Percentiles rank a stretch among this genome's conserved stretches.
These are phyloP conservation scores for Coelinius sp. DNA, from an alignment of 2,888 invertebrate genomes.

Conservation along the genomic window DNA sequence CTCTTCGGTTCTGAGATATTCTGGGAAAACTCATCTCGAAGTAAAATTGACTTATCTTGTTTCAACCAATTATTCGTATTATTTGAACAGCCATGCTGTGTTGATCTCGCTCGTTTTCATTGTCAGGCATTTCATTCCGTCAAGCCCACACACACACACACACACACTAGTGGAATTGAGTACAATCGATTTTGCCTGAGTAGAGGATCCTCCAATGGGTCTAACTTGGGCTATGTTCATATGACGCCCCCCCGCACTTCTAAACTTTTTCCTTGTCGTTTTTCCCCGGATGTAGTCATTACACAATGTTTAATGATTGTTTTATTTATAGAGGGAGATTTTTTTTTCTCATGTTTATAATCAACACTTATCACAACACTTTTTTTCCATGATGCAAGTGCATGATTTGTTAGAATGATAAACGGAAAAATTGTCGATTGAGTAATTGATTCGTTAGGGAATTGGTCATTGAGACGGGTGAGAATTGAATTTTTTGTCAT, in stretches of 20 bases:
- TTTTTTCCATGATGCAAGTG: neutral
- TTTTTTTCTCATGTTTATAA: neutral
- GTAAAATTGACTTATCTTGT: no score
- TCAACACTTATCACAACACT: neutral
- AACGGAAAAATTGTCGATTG: neutral
- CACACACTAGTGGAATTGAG: neutral
- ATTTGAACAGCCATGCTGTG: neutral
- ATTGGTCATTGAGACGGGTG: neutral
- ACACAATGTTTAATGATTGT: neutral
- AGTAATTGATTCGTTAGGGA: neutral
- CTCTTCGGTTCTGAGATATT: no score
- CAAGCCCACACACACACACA: conserved; percentile 25
- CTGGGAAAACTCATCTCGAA: no score
- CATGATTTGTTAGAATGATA: neutral
- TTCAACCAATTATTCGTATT: neutral
- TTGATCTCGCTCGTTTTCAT: conserved; percentile 23
- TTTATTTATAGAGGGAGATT: neutral
- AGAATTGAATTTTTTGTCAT: neutral
- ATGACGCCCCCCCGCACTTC: neutral
- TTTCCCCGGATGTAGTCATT: conserved; percentile 3
- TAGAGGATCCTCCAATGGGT: neutral
- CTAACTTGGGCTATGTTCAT: neutral
- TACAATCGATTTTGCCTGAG: neutral
- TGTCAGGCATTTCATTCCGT: conserved; percentile 27
- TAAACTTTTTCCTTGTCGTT: neutral